Conservation (phyloP, 2,888 invertebrate species). For the Hydropsyche betteni region DNA sequence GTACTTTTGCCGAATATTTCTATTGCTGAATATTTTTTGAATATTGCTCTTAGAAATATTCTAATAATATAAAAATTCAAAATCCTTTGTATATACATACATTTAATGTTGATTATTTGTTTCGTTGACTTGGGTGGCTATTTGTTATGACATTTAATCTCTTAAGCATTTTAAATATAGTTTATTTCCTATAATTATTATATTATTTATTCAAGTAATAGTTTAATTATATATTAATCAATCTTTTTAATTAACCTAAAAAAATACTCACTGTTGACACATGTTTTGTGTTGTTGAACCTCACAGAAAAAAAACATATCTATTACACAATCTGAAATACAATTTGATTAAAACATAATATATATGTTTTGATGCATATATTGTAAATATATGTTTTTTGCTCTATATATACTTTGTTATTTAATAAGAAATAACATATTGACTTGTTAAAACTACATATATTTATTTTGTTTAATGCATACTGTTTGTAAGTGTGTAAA, state of each 20-base stretch:
- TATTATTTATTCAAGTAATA: neutral
- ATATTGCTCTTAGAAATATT: too few species aligned
- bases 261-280: neutral
- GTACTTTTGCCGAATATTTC: neutral
- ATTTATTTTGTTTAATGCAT: slow-evolving; percentile 13
- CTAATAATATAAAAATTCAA: too few species aligned
- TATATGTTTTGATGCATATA: neutral
- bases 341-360: neutral
- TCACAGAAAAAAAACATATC: too few species aligned
- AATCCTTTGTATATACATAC: too few species aligned
- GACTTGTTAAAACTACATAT: slow-evolving; percentile 5
- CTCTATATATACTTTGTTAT: slow-evolving; percentile 26
- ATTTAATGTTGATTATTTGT: too few species aligned
- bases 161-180: neutral
- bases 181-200: slow-evolving; percentile 8
- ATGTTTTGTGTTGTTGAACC: too few species aligned
- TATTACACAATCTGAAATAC: neutral
- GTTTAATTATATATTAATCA: neutral
- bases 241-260: neutral
- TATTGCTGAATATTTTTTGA: neutral
- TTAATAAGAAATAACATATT: neutral
- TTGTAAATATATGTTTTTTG: neutral
- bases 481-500: slow-evolving; percentile 40
- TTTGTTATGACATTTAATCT: too few species aligned
- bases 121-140: too few species aligned